Evolutionary conservation across 64 coral and sea anemone species (phyloP).

Genomic region (Pachyseris speciosa): DNA sequence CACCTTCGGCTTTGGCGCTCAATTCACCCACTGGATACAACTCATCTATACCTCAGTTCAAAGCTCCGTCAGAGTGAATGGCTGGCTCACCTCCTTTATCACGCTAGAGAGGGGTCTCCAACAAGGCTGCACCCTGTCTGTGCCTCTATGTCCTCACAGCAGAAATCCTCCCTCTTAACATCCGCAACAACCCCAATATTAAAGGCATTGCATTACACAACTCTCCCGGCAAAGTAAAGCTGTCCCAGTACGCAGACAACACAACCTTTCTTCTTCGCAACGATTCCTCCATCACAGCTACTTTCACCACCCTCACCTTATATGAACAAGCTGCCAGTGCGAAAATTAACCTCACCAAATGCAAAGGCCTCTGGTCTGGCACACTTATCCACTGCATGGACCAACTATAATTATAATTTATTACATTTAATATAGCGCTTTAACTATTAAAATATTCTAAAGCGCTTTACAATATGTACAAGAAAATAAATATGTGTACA

Average conservation of each 20-base stretch:
- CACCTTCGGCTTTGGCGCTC: not conserved
- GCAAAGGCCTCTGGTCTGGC: conserved; percentile 32
- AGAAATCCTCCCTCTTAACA: not conserved
- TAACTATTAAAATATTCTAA: too few relatives aligned
- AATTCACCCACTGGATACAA: not conserved
- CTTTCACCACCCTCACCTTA: not conserved
- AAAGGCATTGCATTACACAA: not conserved
- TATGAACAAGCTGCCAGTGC: conserved; percentile 43
- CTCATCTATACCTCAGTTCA: not conserved
- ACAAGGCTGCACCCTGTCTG: not conserved
- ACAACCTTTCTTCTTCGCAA: not conserved
- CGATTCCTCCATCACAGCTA: not conserved
- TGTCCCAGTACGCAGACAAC: conserved; percentile 46
- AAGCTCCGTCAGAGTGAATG: not conserved
- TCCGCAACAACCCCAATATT: not conserved
- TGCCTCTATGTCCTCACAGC: not conserved
- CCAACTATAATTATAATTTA: too few relatives aligned
- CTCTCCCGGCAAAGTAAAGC: not conserved
- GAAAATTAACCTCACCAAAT: conserved; percentile 26
- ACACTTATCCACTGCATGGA: not conserved
- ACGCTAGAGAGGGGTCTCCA: not conserved
- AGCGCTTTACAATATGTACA: too few relatives aligned
- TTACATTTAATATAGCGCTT: too few relatives aligned
- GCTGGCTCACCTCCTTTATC: not conserved
- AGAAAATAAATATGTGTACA: too few relatives aligned